Conservation (phyloP, 2,113 vertebrate genomes). For the Copsychus sechellarum region DNA sequence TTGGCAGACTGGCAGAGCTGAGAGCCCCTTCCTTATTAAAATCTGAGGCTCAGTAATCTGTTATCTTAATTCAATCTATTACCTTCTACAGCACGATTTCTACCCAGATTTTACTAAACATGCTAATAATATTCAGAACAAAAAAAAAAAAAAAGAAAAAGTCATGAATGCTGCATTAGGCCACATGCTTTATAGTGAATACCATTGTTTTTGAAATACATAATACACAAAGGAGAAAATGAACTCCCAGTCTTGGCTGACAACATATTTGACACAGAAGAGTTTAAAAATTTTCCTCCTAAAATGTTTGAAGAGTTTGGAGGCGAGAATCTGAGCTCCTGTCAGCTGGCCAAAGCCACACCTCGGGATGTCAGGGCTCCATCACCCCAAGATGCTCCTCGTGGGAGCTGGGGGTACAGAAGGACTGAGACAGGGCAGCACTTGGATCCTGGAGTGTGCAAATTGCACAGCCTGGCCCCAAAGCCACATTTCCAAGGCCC, state of each 20-base stretch:
- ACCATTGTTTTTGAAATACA: neutral
- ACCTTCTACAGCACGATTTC: neutral
- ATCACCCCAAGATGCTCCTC: neutral
- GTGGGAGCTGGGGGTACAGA: neutral
- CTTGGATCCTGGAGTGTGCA: neutral
- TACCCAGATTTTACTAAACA: neutral
- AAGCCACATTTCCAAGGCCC: accelerated
- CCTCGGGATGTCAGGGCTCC: neutral
- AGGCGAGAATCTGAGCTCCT: neutral
- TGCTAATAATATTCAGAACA: neutral
- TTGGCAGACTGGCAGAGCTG: neutral
- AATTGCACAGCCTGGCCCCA: neutral
- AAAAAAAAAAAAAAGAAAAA: neutral
- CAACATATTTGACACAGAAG: neutral
- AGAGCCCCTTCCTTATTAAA: neutral
- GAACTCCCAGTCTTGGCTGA: neutral
- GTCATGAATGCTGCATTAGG: neutral
- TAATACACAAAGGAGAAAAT: neutral
- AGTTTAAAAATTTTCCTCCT: neutral
- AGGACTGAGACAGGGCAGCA: neutral
- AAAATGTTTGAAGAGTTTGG: neutral
- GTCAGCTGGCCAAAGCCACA: neutral
- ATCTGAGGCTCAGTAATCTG: neutral
- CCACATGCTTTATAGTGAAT: neutral
- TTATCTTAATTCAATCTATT: neutral